Conservation (phyloP, 2,888 invertebrate species). For the Sminthurides aquaticus region DNA sequence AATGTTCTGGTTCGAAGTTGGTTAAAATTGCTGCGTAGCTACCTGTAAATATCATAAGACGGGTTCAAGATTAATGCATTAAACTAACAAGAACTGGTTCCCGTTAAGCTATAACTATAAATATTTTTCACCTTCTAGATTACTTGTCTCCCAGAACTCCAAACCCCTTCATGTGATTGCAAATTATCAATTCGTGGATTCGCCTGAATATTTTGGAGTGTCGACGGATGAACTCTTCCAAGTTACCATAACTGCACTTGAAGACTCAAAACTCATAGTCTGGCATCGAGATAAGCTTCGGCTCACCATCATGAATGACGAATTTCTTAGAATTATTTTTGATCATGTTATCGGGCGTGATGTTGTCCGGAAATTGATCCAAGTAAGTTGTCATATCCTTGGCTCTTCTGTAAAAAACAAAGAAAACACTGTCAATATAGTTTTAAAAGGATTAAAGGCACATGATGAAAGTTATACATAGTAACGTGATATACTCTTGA, state of each 20-base stretch:
- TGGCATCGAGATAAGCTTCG: conserved; percentile 82
- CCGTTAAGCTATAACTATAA: too few species aligned
- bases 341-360: conserved; percentile 78
- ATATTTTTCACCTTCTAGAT: conserved; percentile 51
- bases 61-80: background rate
- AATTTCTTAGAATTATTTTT: conserved; percentile 74
- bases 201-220: conserved; percentile 83
- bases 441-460: background rate
- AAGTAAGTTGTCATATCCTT: conserved; percentile 53
- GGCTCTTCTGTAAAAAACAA: too few species aligned
- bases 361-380: conserved; percentile 78
- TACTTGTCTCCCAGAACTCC: conserved; percentile 77
- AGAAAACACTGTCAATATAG: background rate
- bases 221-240: conserved; percentile 79
- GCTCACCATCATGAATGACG: conserved; percentile 64
- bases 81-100: too few species aligned
- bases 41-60: too few species aligned
- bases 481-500: background rate
- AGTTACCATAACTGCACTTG: conserved; percentile 81
- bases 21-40: too few species aligned
- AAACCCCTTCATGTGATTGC: conserved; percentile 76
- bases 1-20: background rate
- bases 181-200: conserved; percentile 79
- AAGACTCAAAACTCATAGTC: conserved; percentile 70
- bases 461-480: background rate